Percentiles rank a stretch among this genome's conserved stretches.
These are phyloP conservation scores for Blastobasis lacticolella DNA, from an alignment of 2,888 invertebrate genomes.

Conservation along the genomic window DNA sequence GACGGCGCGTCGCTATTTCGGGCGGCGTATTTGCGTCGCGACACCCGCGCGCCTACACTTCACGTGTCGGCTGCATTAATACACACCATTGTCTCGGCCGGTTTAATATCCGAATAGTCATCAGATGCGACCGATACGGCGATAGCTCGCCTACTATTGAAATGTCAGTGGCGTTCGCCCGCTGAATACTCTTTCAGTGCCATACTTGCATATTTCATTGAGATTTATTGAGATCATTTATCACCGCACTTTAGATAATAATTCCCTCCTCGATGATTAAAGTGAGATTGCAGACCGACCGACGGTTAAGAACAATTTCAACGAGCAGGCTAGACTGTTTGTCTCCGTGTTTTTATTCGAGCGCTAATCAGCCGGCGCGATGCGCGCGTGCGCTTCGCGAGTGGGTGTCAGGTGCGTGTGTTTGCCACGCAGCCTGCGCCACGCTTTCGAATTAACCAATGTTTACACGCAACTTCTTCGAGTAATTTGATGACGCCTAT, in stretches of 20 bases:
- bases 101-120: no score
- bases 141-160: no score
- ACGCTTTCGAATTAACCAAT: slow-evolving; percentile 17
- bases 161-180: no score
- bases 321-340: no score
- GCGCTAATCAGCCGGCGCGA: slow-evolving; percentile 27
- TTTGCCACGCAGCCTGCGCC: slow-evolving; percentile 6
- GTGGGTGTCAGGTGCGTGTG: slow-evolving; percentile 22
- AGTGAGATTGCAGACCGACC: no score
- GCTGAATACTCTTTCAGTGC: no score
- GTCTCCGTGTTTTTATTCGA: neutral
- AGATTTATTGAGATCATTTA: no score
- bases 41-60: slow-evolving; percentile 37
- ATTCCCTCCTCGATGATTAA: no score
- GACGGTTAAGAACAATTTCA: no score
- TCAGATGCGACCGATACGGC: no score
- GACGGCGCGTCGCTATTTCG: slow-evolving; percentile 62
- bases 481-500: neutral
- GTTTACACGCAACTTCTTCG: slow-evolving; percentile 9
- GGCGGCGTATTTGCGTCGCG: slow-evolving; percentile 56
- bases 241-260: no score
- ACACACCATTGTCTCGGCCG: neutral
- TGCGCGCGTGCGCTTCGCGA: slow-evolving; percentile 28
- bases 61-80: slow-evolving; percentile 40
- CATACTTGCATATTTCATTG: no score